Evolutionary conservation across 2,113 vertebrate genomes (phyloP).

Genomic region (Zapus hudsonius): DNA sequence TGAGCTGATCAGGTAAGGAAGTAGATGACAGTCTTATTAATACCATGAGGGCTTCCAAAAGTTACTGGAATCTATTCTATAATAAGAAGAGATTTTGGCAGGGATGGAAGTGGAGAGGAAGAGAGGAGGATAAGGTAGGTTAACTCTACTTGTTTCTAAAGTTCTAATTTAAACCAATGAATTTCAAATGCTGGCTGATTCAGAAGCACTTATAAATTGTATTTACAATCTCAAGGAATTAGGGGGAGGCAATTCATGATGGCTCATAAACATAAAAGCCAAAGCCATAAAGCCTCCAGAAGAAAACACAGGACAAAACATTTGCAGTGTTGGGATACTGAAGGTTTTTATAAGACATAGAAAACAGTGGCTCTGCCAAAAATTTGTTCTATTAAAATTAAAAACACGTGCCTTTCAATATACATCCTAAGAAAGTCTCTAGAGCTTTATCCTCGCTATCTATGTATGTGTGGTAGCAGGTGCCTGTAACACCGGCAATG

Average conservation of each 20-base stretch:
- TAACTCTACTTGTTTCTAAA: not conserved
- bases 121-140: not conserved
- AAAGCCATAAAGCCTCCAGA: constrained; percentile 22
- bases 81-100: not conserved
- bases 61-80: not conserved
- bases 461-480: no score
- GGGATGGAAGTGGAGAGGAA: not conserved
- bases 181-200: constrained; percentile 26
- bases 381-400: constrained; percentile 15
- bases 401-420: constrained; percentile 39
- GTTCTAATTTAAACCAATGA: constrained; percentile 46
- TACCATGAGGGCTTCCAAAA: not conserved
- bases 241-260: constrained; percentile 45
- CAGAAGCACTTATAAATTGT: constrained; percentile 17
- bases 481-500: no score
- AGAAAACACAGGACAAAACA: not conserved
- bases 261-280: constrained; percentile 12
- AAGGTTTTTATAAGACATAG: constrained; percentile 10
- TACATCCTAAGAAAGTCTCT: no score
- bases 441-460: no score
- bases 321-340: not conserved
- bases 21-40: not conserved
- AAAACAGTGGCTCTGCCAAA: not conserved
- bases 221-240: constrained; percentile 35
- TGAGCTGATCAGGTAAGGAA: not conserved